phyloP scores from a whole-genome alignment of 2,113 vertebrate genomes.

The Rhinoptilus africanus region DNA sequence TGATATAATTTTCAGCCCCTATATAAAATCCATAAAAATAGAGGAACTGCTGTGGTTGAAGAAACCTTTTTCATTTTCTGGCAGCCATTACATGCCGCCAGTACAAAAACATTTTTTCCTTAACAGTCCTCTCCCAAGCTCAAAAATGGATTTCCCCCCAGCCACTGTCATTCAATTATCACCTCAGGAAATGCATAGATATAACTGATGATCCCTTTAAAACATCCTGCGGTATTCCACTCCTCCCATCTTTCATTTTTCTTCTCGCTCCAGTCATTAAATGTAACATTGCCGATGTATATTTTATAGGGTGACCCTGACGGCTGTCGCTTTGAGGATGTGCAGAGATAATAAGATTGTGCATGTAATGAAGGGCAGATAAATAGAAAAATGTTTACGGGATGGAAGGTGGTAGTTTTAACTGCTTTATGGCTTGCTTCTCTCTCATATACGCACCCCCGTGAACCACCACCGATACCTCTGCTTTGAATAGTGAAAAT shows the following conservation, averaged over 20 bases:
- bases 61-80: constrained; percentile 52
- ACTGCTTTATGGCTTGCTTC: constrained; percentile 51
- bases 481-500: background rate
- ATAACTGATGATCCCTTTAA: constrained; percentile 74
- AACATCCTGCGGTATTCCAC: constrained; percentile 45
- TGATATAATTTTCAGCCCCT: constrained; percentile 1
- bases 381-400: constrained; percentile 74
- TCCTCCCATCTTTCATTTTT: constrained; percentile 66
- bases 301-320: constrained; percentile 80
- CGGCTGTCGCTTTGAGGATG: constrained; percentile 72
- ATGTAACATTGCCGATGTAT: constrained; percentile 66
- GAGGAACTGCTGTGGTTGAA: constrained; percentile 17
- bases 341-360: constrained; percentile 75
- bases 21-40: constrained; percentile 16
- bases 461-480: background rate
- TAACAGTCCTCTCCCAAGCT: constrained; percentile 61
- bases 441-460: background rate
- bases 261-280: constrained; percentile 63
- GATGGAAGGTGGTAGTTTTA: constrained; percentile 35
- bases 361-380: constrained; percentile 73
- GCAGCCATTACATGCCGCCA: constrained; percentile 67
- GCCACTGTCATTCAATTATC: constrained; percentile 78
- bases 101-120: constrained; percentile 58
- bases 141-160: constrained; percentile 77
- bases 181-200: constrained; percentile 77